Evolutionary conservation across 2,113 vertebrate genomes (phyloP), one percentile per base, ranked within the genome.

Genomic region (Dunckerocampus dactyliophorus): DNA sequence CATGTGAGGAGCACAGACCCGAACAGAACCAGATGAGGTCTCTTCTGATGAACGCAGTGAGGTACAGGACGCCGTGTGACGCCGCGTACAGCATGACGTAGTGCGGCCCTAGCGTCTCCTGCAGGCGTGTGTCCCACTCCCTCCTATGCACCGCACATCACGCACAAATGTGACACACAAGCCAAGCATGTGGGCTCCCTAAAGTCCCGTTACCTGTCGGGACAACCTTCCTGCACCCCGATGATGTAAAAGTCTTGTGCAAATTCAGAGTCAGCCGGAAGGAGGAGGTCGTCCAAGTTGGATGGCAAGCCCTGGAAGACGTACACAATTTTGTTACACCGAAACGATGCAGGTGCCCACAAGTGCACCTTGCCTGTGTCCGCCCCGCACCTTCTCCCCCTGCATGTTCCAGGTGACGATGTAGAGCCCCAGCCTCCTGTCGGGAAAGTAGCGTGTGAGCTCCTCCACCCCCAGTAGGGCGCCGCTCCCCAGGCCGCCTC

Each of bases 21-120:
- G 97, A 99, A 86, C 95, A 99, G 89, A 98, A 99, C 97, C 97
- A 99, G 86, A 99, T 95, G 67, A 99, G 95, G 84, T 99, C 97
- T 68, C 97, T 88, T 58, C 96, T 90, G 60, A 97, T 88, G 73
- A 99, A 96, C 8, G 98, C 78, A 0, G 92, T 92, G 75, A 98
- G 86, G 84, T 96, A 94, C 5, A 99, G 92, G 59, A 97, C 95
- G 0, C 97, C 97, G 0, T 98, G 97, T 0, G 92, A 90, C 0
- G 92, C 92, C 0, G 94, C 92, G 19, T 92, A 91, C 17, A 98
- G 90, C 90, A 96, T 90, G 24, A 99, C 95, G 0, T 97, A 98
- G 71, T 93, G 93, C 0, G 97, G 97, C 4, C 97, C 96, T 34
- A 99, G 88, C 0, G 94, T 94, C 85, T 98, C 95, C 72, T 99